Base-by-base conservation (phyloP, 23 tunicate species). In the Ascidia mentula region DNA sequence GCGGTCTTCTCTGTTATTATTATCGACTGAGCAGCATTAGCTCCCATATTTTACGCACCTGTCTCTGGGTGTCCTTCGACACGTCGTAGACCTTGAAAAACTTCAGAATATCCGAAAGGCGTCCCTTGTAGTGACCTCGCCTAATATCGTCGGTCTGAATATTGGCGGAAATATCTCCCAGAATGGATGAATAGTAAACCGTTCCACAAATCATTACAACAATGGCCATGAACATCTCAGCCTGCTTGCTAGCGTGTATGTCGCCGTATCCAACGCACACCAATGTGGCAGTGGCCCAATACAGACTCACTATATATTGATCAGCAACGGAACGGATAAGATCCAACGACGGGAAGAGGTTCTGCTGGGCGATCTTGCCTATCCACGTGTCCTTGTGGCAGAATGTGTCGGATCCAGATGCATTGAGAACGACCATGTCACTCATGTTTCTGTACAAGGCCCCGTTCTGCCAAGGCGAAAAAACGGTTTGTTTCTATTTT, bases 81-180 rank as follows among this genome's bases (percentile, higher is more conserved):
- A 93, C 89, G 30, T 93, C 80, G 71, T 93, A 88, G 18, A 93
- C 84, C 31, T 93, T 93, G 87, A 93, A 93, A 40, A 93, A 93
- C 72, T 88, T 88, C 38, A 65, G 37, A 45, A 93, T 93, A 83
- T 93, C 93, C 26, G 80, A 45, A n/a, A 93, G 31, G 35, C 80
- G 69, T 59, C 80, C 89, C 72, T 84, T 88, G 80, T 88, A 93
- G 24, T 72, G 80, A 40, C 89, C 98, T 40, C 98, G 38, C 34
- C 80, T 53, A 0, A 76, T 80, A 74, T 88, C 98, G 60, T 93
- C 98, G 17, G 92, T 85, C 80, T 93, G 98, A 34, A 93, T 71
- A 35, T 82, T 88, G 32, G 98, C 98, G 33, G 98, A 86, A 45
- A 93, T 84, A 8, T 86, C 89, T 53, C 98, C 98, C 69, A 93